phyloP scores from a whole-genome alignment of 2,797 vertebrate genomes.

The Halcyon smyrnensis region DNA sequence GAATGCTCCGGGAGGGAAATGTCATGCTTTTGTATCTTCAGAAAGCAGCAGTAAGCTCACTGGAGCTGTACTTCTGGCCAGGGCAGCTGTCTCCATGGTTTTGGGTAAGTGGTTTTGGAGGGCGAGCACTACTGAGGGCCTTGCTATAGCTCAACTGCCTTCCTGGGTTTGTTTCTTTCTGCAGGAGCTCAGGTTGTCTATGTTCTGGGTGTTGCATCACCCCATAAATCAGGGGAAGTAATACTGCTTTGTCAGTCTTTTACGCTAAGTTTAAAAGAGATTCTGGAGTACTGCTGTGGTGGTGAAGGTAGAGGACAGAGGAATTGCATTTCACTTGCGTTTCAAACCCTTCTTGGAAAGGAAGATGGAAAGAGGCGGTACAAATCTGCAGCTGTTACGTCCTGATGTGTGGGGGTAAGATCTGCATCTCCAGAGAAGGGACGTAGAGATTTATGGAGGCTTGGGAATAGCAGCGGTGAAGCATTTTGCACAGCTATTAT shows the following conservation, averaged over 20 bases:
- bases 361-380: neutral
- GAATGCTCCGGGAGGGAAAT: neutral
- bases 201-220: neutral
- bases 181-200: neutral
- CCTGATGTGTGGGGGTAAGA: neutral
- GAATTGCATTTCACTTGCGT: neutral
- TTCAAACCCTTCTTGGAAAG: neutral
- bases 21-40: neutral
- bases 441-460: neutral
- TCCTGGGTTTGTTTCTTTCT: neutral
- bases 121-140: too few relatives aligned
- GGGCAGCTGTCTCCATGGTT: neutral
- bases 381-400: neutral
- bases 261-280: neutral
- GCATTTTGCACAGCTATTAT: neutral
- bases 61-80: neutral
- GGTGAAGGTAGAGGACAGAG: accelerated
- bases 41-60: neutral
- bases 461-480: neutral
- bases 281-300: neutral
- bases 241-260: neutral
- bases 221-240: neutral
- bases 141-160: neutral
- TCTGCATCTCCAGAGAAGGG: neutral
- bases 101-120: neutral